A percentile compares a stretch with the other conserved stretches of the same genome.
Evolutionary conservation across 2,797 vertebrate genomes (phyloP).

Genomic region (Knipowitschia caucasica): DNA sequence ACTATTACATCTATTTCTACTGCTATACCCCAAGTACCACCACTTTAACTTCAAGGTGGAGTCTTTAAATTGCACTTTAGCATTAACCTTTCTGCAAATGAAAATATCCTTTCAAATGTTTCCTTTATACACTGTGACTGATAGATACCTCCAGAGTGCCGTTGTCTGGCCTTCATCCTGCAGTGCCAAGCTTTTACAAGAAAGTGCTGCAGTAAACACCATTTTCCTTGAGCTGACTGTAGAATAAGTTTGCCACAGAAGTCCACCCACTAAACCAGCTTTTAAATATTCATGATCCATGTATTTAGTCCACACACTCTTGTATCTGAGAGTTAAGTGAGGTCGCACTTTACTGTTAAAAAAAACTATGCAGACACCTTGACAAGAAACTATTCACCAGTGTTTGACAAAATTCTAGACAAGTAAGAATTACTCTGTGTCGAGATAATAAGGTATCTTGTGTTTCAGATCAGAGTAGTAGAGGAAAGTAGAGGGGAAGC

Average conservation of each 20-base stretch:
- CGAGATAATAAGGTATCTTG: not conserved
- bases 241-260: slow-evolving; percentile 19
- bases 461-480: not conserved
- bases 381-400: slow-evolving; percentile 3
- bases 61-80: not conserved
- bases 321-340: slow-evolving; percentile 11
- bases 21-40: not conserved
- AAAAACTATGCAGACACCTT: slow-evolving; percentile 13
- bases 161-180: slow-evolving; percentile 18
- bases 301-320: not conserved
- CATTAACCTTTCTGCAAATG: not conserved
- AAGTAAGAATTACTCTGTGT: not conserved
- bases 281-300: slow-evolving; percentile 9
- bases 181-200: slow-evolving; percentile 6
- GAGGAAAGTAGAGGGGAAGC: not conserved
- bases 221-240: slow-evolving; percentile 17
- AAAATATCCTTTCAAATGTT: not conserved
- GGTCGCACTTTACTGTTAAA: slow-evolving; percentile 15
- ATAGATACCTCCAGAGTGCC: slow-evolving; percentile 12
- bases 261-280: slow-evolving; percentile 9
- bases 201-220: slow-evolving; percentile 24
- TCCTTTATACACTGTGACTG: not conserved
- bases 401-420: not conserved
- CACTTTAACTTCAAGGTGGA: not conserved
- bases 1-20: not conserved